Evolutionary conservation across 2,797 vertebrate species (phyloP).

Genomic region (Furcifer pardalis): DNA sequence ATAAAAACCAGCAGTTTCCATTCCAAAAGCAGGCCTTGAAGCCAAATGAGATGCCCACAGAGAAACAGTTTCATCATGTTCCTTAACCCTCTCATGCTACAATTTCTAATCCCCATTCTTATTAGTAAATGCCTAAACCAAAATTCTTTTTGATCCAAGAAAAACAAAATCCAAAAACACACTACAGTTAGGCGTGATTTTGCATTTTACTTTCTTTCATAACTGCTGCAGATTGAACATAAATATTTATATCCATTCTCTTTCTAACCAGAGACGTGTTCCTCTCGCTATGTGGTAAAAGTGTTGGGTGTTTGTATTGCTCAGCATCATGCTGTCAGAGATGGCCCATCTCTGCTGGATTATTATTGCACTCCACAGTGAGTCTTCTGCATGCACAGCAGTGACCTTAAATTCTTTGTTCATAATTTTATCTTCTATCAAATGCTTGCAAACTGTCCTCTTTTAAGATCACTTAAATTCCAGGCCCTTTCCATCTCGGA

Average conservation of each 20-base stretch:
- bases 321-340: constrained; percentile 8
- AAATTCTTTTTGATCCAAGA: neutral
- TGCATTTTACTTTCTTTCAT: constrained; percentile 1
- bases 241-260: neutral
- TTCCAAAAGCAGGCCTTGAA: neutral
- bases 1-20: neutral
- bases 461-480: neutral
- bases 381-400: neutral
- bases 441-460: neutral
- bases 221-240: neutral
- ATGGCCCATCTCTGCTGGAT: neutral
- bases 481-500: fast-evolving
- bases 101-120: neutral
- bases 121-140: neutral
- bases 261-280: constrained; percentile 10
- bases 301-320: constrained; percentile 1
- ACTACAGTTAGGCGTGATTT: neutral
- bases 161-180: neutral
- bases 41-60: neutral
- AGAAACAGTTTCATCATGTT: neutral
- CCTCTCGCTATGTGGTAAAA: constrained; percentile 7
- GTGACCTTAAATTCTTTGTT: constrained; percentile 18
- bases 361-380: constrained; percentile 8
- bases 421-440: constrained; percentile 3
- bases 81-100: neutral